Base-by-base conservation (phyloP, 2,113 vertebrate genomes). In the Geococcyx californianus region DNA sequence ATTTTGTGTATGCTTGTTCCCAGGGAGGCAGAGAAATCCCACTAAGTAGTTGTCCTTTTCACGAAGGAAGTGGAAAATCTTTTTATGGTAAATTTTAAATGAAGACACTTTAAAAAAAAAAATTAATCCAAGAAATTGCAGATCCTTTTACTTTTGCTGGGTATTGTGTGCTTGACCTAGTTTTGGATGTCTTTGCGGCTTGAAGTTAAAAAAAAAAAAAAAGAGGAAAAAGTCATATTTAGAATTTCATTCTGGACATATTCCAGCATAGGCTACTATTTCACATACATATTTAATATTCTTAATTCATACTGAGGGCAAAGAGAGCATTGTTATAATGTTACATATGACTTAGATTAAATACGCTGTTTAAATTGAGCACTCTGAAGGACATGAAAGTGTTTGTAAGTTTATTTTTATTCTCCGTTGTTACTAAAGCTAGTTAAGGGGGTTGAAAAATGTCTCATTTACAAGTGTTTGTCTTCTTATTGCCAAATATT, bases 351-450 rank as follows among this genome's bases (percentile, higher is more conserved):
- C 62, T 93, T 88, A 56, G 78, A 91, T 95, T 87, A 81, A 97
- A 83, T 52, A 72, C 36, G 13, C 59, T 64, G 2, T 84, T 93
- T 86, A 77, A 95, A 86, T 55, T 40, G 90, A 81, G 79, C 51
- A 28, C 47, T 94, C 36, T n/a, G 19, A 92, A 84, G 85, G 78
- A 29, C 82, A 59, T 4, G 6, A 29, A 93, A 90, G 68, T 94
- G 83, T 94, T 96, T 90, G 44, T 76, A 84, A 84, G 64, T 96
- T 96, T 93, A 69, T 83, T 95, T 96, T 97, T 93, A 81, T 67
- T 92, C 79, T 81, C 44, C 84, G 25, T 90, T 83, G 49, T 84
- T 94, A 78, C 47, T 90, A 81, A 92, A 81, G 60, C 72, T 90
- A 67, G 63, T 95, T 87, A 77, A 88, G 44, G 63, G 70, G 44